phyloP scores from a whole-genome alignment of 2,113 vertebrate genomes.

The Heptranchias perlo region DNA sequence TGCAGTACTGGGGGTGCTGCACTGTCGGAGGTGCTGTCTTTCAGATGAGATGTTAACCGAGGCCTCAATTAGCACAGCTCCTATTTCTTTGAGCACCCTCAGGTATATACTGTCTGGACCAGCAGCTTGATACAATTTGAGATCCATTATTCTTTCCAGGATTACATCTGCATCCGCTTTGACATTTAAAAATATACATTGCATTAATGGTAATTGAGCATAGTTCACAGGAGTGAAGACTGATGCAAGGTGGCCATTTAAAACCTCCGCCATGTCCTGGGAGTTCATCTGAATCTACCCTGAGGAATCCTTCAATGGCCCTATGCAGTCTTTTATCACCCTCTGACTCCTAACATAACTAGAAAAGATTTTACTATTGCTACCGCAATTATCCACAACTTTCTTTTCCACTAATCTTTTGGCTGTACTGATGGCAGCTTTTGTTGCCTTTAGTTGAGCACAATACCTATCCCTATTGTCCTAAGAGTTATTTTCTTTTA shows the following conservation, averaged over 20 bases:
- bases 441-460: too few relatives aligned
- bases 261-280: not conserved
- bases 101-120: not conserved
- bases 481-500: too few relatives aligned
- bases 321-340: not conserved
- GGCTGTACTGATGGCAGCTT: too few relatives aligned
- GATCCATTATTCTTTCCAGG: not conserved
- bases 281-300: not conserved
- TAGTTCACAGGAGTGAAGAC: not conserved
- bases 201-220: not conserved
- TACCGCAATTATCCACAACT: not conserved
- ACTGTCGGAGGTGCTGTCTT: not conserved
- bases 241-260: not conserved
- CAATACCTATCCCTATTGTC: too few relatives aligned
- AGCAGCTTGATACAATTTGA: not conserved
- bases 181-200: not conserved
- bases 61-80: not conserved
- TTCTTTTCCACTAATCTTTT: not conserved
- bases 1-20: not conserved
- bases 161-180: not conserved
- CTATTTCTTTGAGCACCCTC: not conserved
- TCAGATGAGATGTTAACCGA: not conserved
- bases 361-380: not conserved
- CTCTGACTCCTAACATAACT: not conserved
- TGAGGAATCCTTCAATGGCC: too few relatives aligned